Evolutionary conservation across 2,888 invertebrate genomes (phyloP), one percentile per base, ranked within the genome.

Genomic region (Loripinus fragilis): DNA sequence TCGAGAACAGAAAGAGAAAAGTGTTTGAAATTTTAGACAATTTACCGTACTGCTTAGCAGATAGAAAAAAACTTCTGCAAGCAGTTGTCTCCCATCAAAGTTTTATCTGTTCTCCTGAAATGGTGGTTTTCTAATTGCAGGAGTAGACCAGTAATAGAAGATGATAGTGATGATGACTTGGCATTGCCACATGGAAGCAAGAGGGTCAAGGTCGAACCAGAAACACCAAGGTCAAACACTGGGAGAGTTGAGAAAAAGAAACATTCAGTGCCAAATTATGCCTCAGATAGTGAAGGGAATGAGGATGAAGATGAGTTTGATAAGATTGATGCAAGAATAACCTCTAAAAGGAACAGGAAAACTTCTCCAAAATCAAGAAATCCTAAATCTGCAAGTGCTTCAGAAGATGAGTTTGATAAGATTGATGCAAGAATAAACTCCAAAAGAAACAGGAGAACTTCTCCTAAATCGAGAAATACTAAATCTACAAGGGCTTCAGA

Each of bases 171-270:
- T 67, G 67, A 67, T 12, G 67, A 67, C 25, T 3, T 45, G 23
- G 7, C 41, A 41, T 23, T 38, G 33, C 7, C 55, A n/a, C 25
- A 7, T 15, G 52, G 41, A 30, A 68, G 30, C 35, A 80, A 83
- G 50, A 70, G 74, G 35, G 73, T 78, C 0, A 81, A 83, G 45
- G 64, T 74, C 17, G 80, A 80, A 42, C 80, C 80, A 52, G 69
- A 70, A 15, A 78, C 83, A 66, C 80, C 83, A 38, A 69, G 12
- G 2, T 30, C 60, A 33, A 42, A 60, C 30, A 67, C 45, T 60
- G 60, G 60, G 17, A 68, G 66, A 67, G 20, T 42, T 71, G 50
- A 25, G 12, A 25, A 5, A n/a, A 45, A 20, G 25, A 70, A 48
- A 70, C 15, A 15, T 30, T 10, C 35, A n/a, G 52, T 20, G 30